Conservation (phyloP, 1,140 invertebrate species). For the Aethina tumida region DNA sequence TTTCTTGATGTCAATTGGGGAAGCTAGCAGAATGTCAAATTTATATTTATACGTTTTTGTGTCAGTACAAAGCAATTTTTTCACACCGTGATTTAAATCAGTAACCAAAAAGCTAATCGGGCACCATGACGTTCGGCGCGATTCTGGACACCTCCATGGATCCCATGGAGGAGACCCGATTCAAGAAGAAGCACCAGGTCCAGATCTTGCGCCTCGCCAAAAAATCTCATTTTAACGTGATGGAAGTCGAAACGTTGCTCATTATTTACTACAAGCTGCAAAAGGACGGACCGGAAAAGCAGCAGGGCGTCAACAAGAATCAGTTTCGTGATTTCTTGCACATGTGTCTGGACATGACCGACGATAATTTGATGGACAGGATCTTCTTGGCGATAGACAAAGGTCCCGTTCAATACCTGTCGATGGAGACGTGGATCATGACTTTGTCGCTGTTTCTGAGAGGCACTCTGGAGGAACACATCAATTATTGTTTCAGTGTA, state of each 20-base stretch:
- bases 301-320: slow-evolving; percentile 40
- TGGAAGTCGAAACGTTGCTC: slow-evolving; percentile 40
- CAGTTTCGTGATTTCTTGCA: slow-evolving; percentile 62
- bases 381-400: slow-evolving; percentile 46
- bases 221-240: slow-evolving; percentile 35
- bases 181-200: slow-evolving; percentile 40
- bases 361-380: slow-evolving; percentile 54
- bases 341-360: slow-evolving; percentile 58
- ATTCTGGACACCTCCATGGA: slow-evolving; percentile 41
- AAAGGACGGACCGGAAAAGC: slow-evolving; percentile 31
- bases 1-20: too few relatives aligned
- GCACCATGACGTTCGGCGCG: slow-evolving; percentile 13
- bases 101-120: too few relatives aligned
- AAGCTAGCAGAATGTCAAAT: too few relatives aligned
- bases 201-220: slow-evolving; percentile 39
- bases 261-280: slow-evolving; percentile 36
- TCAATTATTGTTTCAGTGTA: slow-evolving; percentile 54
- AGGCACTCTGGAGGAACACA: slow-evolving; percentile 54
- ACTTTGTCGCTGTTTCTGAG: slow-evolving; percentile 57
- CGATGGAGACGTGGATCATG: slow-evolving; percentile 53
- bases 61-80: too few relatives aligned
- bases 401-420: slow-evolving; percentile 48
- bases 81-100: too few relatives aligned
- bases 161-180: slow-evolving; percentile 45
- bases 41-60: too few relatives aligned